Percentiles rank a stretch among this genome's conserved stretches.
Conservation (phyloP, 2,888 invertebrate genomes). For the Coleophora deauratella region DNA sequence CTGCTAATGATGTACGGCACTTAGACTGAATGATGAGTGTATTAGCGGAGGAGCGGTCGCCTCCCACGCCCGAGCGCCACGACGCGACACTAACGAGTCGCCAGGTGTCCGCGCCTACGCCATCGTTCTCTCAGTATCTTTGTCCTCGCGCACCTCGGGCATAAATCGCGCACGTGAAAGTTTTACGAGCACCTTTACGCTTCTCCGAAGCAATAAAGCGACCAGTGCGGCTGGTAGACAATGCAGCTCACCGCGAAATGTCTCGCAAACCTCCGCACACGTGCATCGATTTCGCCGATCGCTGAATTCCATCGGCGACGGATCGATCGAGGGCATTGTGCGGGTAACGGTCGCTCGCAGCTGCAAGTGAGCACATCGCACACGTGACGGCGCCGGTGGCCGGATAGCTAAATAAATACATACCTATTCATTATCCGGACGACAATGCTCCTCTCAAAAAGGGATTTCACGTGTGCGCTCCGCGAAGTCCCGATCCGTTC, state of each 20-base stretch:
- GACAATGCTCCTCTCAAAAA: conserved; percentile 70
- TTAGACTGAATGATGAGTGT: conserved; percentile 9
- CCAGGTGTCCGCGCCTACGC: conserved; percentile 71
- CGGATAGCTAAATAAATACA: conserved; percentile 72
- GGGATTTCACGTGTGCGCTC: conserved; percentile 72
- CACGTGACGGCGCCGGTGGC: conserved; percentile 69
- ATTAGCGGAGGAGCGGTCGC: conserved; percentile 10
- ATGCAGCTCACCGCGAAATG: conserved; percentile 56
- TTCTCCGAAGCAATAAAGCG: conserved; percentile 63
- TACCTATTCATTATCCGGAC: conserved; percentile 68
- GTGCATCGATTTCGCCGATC: conserved; percentile 67
- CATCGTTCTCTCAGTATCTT: conserved; percentile 58
- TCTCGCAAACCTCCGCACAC: conserved; percentile 52
- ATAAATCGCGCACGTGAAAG: conserved; percentile 71
- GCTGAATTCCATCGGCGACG: conserved; percentile 60
- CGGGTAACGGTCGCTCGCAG: conserved; percentile 72
- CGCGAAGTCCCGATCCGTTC: conserved; percentile 70
- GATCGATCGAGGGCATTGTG: conserved; percentile 73
- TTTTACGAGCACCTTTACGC: conserved; percentile 68
- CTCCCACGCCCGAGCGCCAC: conserved; percentile 41
- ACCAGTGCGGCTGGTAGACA: conserved; percentile 43
- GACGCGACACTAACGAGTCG: conserved; percentile 63
- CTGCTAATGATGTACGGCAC: not conserved
- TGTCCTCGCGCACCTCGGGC: conserved; percentile 56
- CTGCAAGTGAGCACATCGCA: conserved; percentile 50